phyloP scores from a whole-genome alignment of 2,888 invertebrate species.

The Lithosia quadra region DNA sequence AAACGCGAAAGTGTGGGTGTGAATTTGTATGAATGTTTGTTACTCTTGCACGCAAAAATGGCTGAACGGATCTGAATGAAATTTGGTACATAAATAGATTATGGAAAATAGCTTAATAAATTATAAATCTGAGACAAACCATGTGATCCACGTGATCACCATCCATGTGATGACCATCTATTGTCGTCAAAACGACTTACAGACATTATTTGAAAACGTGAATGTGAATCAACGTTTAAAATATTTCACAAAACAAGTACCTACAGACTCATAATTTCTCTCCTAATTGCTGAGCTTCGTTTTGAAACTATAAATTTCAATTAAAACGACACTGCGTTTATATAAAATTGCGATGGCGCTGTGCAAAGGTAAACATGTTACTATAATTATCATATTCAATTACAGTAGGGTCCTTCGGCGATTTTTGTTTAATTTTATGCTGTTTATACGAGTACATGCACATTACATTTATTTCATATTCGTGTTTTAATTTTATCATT shows the following conservation, averaged over 20 bases:
- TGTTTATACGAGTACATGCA: neutral
- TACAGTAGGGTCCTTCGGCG: too few relatives aligned
- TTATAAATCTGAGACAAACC: neutral
- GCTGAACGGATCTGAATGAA: too few relatives aligned
- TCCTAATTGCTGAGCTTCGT: neutral
- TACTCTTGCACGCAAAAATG: too few relatives aligned
- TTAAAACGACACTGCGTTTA: neutral
- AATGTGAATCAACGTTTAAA: too few relatives aligned
- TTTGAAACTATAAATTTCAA: neutral
- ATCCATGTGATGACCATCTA: too few relatives aligned
- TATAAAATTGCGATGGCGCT: neutral
- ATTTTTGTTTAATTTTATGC: neutral
- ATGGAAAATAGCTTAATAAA: neutral
- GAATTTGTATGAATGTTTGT: too few relatives aligned
- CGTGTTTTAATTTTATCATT: neutral
- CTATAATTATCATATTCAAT: slow-evolving; percentile 4
- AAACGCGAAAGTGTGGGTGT: too few relatives aligned
- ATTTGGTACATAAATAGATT: too few relatives aligned
- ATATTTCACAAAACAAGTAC: too few relatives aligned
- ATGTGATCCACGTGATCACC: too few relatives aligned
- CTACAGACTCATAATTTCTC: neutral
- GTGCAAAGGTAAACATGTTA: neutral
- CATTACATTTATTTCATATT: neutral
- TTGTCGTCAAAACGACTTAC: neutral
- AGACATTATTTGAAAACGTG: too few relatives aligned